A percentile compares a stretch with the other conserved stretches of the same genome.
Evolutionary conservation across 2,113 vertebrate species (phyloP).

Genomic region (Elanoides forficatus): DNA sequence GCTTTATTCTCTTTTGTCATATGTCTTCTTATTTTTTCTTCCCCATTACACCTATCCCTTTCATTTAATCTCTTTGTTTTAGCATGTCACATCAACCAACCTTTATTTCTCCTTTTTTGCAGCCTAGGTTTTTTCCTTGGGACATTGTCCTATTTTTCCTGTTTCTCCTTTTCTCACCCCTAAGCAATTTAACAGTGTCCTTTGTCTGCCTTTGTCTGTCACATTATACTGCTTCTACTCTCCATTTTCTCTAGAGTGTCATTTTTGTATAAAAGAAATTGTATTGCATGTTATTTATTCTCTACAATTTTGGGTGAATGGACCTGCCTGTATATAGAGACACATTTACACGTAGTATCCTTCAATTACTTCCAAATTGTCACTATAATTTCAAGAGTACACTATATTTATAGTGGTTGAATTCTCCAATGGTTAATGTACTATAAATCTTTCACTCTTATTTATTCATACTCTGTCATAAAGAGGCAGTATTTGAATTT

Average conservation of each 20-base stretch:
- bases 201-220: slow-evolving; percentile 52
- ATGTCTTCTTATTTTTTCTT: neutral
- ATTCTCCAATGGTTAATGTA: neutral
- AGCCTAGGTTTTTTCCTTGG: neutral
- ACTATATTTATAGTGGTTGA: slow-evolving; percentile 21
- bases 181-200: neutral
- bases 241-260: slow-evolving; percentile 11
- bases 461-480: slow-evolving; percentile 12
- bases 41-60: neutral
- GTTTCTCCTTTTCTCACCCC: neutral
- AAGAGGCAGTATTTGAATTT: slow-evolving; percentile 1
- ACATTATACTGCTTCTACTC: slow-evolving; percentile 16
- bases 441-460: slow-evolving; percentile 23
- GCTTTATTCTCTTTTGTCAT: neutral
- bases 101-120: neutral
- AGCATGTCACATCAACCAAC: neutral
- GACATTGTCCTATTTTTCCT: neutral
- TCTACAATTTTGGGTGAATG: neutral
- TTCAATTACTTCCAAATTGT: slow-evolving; percentile 34
- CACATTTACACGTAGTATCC: neutral
- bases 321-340: neutral
- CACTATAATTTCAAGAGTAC: slow-evolving; percentile 21
- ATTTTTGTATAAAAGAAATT: slow-evolving; percentile 46
- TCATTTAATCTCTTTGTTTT: neutral
- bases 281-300: slow-evolving; percentile 25